Base-by-base conservation (phyloP, 1,140 invertebrate genomes). In the Drosophila ogumai region DNA sequence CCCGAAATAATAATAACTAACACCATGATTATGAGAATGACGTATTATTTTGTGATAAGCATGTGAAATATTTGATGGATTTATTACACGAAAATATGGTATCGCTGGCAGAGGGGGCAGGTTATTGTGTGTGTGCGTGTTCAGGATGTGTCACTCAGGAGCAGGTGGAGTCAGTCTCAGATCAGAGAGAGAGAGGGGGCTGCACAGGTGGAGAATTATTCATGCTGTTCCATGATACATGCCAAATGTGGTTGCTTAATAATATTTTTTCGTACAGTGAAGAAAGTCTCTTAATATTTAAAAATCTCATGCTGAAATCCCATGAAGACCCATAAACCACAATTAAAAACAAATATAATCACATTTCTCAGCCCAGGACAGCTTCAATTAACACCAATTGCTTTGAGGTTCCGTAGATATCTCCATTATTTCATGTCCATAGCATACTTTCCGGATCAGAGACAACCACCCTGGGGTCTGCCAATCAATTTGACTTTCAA, bases 61-160 rank as follows among this genome's bases (percentile, higher is more conserved):
- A 90, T 81, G 71, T 84, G 84, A 87, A 90, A 78, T 63, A 78
- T 77, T 68, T 88, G 84, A 88, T 88, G 84, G 85, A 88, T 88
- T 88, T 90, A 88, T 90, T 88, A 84, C 75, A 58, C 44, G 25
- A 43, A 63, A 79, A 81, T 85, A 66, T 85, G 82, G 76, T 66
- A 68, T 31, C 38, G 34, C 47, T 43, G 34, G 12, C 71, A 32
- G 7, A 9, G 40, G 22, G 17, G 9, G n/a, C 15, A 34, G 44
- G 44, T 6, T 19, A 19, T 28, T 28, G 31, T 34, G 63, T 19
- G 69, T 64, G 57, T 69, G 59, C 58, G 59, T 79, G 65, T 40
- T 43, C 61, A 88, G 84, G 84, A 88, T 78, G 49, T 88, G 85
- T 88, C 84, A 88, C 77, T 90, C 84, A 85, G 41, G 17, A 41